Evolutionary conservation across 1,140 invertebrate genomes (phyloP), one percentile per base, ranked within the genome.

Genomic region (Drosophila kohkoa): DNA sequence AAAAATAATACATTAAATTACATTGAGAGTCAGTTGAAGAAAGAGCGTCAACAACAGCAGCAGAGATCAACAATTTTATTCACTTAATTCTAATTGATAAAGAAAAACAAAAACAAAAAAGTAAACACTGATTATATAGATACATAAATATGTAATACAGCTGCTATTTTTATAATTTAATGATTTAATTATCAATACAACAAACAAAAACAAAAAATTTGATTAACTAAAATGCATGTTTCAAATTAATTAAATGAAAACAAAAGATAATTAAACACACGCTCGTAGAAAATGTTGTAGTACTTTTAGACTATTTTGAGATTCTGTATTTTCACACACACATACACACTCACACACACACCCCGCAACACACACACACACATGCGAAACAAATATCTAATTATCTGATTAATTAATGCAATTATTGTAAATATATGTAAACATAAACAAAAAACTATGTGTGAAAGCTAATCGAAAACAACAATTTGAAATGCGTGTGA

Each of bases 91-190:
- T 41, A 71, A 63, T 52, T 69, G 10, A 32, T 57, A 52, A 54
- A 25, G 20, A 25, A 60, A 13, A 63, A 20, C 20, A 20, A 25
- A 46, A n/a, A n/a, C n/a, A n/a, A n/a, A n/a, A n/a, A 59, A 3
- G 15, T 28, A 43, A 10, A 64, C 35, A 54, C 58, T 57, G 51
- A 69, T 59, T 67, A 67, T 67, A 30, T 67, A 30, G 25, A 52
- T 32, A 38, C 51, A 55, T 66, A 48, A 57, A 68, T 41, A 71
- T 65, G 32, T 60, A 59, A 67, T 79, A 70, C 57, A 68, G 49
- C 81, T 78, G 75, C 87, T 86, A 80, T 77, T 83, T 89, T 83
- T 79, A 78, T 66, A 57, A 77, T 82, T 77, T 81, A 72, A 71
- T 62, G 66, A 74, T 67, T 83, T 76, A 82, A 62, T 62, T 68